Evolutionary conservation across 1,140 invertebrate genomes (phyloP), one percentile per base, ranked within the genome.

Genomic region (Andricus grossulariae): DNA sequence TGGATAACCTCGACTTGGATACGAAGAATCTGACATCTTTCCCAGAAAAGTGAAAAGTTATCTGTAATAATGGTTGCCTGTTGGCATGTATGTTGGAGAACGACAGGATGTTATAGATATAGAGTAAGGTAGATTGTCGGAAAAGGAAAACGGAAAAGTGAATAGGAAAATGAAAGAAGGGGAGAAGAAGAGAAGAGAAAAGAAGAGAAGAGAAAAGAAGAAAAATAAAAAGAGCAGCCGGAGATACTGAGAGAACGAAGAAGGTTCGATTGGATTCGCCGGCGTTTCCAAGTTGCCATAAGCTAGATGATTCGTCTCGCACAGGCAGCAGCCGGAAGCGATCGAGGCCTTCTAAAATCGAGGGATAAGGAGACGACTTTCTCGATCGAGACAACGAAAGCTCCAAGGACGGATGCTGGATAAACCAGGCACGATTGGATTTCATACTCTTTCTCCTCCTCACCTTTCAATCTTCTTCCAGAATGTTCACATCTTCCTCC

Each of bases 341-440:
- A 81, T 84, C 77, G 79, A 80, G 77, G 54, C 77, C 79, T 81
- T 76, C 80, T 81, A 82, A 78, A 82, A 81, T 80, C 51, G 49
- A 74, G 77, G 81, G 81, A 82, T 83, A 83, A 84, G 79, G 21
- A 55, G 72, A 75, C 76, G 77, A 80, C 18, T 55, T 76, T 75
- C 81, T 84, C 78, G 81, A 84, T 82, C 83, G 80, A 84, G 78
- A 80, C 83, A 82, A 81, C 78, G 77, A 82, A 80, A 82, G 73
- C 76, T 73, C 73, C 71, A 55, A 54, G 70, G 54, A 74, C 74
- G 73, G 79, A 76, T 81, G 77, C 78, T 82, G 80, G 78, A 84
- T 84, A 84, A 84, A 84, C 81, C 76, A 11, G 78, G 79, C 78
- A 81, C 79, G 83, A 84, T 84, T 82, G 81, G 81, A 82, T 82